These are phyloP conservation scores for Listronotus oregonensis DNA, from an alignment of 1,140 invertebrate genomes.

Conservation along the genomic window DNA sequence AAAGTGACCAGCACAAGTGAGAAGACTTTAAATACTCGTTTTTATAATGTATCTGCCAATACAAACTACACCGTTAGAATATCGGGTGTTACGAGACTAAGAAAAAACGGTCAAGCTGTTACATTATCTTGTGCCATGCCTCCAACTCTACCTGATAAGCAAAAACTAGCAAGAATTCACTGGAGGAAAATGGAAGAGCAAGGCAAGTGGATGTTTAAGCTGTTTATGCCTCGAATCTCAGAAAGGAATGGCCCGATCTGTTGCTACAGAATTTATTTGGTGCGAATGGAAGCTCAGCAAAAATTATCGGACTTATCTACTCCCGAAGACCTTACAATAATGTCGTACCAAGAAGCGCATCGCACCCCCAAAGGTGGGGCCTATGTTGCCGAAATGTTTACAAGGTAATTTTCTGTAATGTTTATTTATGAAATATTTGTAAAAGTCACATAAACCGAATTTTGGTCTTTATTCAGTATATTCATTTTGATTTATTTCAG, in stretches of 20 bases:
- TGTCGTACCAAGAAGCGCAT: constrained; percentile 76
- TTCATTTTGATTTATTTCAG: constrained; percentile 47
- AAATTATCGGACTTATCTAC: constrained; percentile 68
- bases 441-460: no score
- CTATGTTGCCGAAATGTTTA: constrained; percentile 82
- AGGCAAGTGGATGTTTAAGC: constrained; percentile 71
- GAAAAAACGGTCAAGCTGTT: constrained; percentile 68
- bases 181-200: constrained; percentile 75
- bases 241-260: constrained; percentile 87
- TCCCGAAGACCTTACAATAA: constrained; percentile 69
- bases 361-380: constrained; percentile 66
- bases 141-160: constrained; percentile 69
- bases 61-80: constrained; percentile 79
- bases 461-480: no score
- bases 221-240: constrained; percentile 73
- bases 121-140: constrained; percentile 68
- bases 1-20: constrained; percentile 65
- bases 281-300: constrained; percentile 69
- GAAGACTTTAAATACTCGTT: constrained; percentile 59
- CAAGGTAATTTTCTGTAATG: constrained; percentile 58
- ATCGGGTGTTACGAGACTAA: constrained; percentile 72
- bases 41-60: constrained; percentile 73
- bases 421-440: no score
- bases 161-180: constrained; percentile 64
- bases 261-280: constrained; percentile 80